Percentiles rank a stretch among this genome's conserved stretches.
Evolutionary conservation across 2,888 invertebrate species (phyloP).

Genomic region (Vandiemenella viatica): DNA sequence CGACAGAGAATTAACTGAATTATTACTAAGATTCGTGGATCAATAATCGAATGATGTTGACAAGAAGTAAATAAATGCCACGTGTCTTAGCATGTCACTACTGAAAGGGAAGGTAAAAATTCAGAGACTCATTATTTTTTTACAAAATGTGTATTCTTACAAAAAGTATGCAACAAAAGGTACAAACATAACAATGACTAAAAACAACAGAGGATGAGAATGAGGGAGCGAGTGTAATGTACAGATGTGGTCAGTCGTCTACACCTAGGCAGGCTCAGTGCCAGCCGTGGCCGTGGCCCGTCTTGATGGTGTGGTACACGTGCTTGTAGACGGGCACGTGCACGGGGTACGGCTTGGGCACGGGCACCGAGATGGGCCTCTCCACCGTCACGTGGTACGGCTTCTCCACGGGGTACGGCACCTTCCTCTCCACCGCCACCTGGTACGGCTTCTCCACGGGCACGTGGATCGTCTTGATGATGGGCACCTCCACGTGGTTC

Average conservation of each 20-base stretch:
- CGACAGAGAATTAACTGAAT: too few species aligned
- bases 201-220: background rate
- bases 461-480: slow-evolving; percentile 13
- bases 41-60: too few species aligned
- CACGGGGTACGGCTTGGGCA: slow-evolving; percentile 16
- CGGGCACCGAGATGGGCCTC: slow-evolving; percentile 12
- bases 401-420: slow-evolving; percentile 49
- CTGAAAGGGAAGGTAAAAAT: too few species aligned
- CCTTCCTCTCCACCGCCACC: slow-evolving; percentile 48
- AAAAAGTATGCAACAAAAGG: background rate
- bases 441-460: slow-evolving; percentile 46
- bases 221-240: background rate
- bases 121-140: too few species aligned
- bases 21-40: too few species aligned
- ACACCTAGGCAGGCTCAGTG: background rate
- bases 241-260: background rate
- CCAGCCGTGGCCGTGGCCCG: slow-evolving; percentile 4
- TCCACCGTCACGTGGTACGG: slow-evolving; percentile 49
- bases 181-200: background rate
- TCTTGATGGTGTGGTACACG: slow-evolving; percentile 14
- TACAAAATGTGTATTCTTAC: too few species aligned
- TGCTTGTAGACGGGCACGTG: slow-evolving; percentile 15
- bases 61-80: too few species aligned
- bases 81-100: too few species aligned
- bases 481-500: slow-evolving; percentile 12